Conservation (phyloP, 2,797 vertebrate genomes). For the Okamejei kenojei region DNA sequence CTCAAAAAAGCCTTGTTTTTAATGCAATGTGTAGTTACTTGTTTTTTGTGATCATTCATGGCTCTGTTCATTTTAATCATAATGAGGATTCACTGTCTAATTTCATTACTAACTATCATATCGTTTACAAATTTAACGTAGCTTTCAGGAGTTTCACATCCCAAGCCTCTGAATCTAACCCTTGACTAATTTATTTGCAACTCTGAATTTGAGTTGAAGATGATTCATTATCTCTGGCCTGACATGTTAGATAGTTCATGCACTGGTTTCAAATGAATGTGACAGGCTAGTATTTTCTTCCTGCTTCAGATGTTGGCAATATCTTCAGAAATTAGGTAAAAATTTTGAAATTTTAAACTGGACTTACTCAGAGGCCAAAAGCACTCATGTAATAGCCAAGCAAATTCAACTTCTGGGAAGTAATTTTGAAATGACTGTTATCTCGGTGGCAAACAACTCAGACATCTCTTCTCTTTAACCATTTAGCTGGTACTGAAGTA, state of each 20-base stretch:
- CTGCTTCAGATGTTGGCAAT: neutral
- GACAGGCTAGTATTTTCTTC: neutral
- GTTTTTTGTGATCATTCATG: neutral
- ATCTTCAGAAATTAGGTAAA: neutral
- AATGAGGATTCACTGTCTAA: conserved; percentile 12
- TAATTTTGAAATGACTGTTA: neutral
- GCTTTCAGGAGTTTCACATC: neutral
- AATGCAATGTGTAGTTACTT: neutral
- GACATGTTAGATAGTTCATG: neutral
- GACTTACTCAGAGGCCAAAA: neutral
- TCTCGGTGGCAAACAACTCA: neutral
- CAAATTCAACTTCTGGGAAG: neutral
- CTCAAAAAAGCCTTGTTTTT: neutral
- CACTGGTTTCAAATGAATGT: conserved; percentile 18
- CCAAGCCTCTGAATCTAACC: neutral
- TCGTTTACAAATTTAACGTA: conserved; percentile 14
- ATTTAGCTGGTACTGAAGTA: neutral
- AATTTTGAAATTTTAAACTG: neutral
- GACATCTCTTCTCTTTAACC: neutral
- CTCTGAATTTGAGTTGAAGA: conserved; percentile 7
- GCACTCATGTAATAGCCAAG: neutral
- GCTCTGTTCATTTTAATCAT: neutral
- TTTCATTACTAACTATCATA: conserved; percentile 4
- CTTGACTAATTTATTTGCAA: conserved; percentile 10
- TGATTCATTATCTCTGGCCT: conserved; percentile 18